Percentiles rank a stretch among this genome's conserved stretches.
phyloP scores from a whole-genome alignment of 2,113 vertebrate genomes.

The Hemiscyllium ocellatum region DNA sequence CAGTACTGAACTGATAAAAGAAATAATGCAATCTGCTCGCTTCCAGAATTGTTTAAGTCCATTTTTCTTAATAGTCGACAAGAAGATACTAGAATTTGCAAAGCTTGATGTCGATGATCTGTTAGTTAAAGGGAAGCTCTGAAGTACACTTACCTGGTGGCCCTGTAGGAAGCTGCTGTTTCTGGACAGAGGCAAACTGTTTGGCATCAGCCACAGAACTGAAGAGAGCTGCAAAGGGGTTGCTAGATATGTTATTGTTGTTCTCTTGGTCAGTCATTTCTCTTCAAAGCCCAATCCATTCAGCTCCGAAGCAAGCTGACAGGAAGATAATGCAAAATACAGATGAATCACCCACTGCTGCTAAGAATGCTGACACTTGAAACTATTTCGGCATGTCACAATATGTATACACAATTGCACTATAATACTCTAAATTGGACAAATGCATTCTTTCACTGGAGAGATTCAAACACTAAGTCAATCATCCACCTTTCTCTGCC shows the following conservation, averaged over 20 bases:
- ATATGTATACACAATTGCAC: neutral
- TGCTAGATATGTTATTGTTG: constrained; percentile 91
- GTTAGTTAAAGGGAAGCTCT: neutral
- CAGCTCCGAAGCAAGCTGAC: constrained; percentile 45
- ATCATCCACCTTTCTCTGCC: neutral
- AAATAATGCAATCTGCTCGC: neutral
- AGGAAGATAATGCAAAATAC: constrained; percentile 19
- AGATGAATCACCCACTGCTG: neutral
- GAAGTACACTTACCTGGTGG: constrained; percentile 60
- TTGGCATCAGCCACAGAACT: constrained; percentile 89
- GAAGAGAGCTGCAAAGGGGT: constrained; percentile 95
- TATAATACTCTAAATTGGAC: neutral
- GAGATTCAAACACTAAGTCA: neutral
- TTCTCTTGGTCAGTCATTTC: constrained; percentile 98
- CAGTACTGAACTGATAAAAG: neutral
- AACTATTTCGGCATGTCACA: neutral
- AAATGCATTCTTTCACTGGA: neutral
- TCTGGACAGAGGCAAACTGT: constrained; percentile 84
- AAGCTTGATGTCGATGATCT: neutral
- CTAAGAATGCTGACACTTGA: neutral
- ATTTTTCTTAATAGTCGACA: neutral
- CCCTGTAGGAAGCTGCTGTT: constrained; percentile 58
- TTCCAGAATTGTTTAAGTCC: neutral
- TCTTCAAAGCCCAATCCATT: constrained; percentile 68
- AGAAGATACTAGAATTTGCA: neutral